Conservation (phyloP, 2,888 invertebrate genomes). For the Odontomyia ornata region DNA sequence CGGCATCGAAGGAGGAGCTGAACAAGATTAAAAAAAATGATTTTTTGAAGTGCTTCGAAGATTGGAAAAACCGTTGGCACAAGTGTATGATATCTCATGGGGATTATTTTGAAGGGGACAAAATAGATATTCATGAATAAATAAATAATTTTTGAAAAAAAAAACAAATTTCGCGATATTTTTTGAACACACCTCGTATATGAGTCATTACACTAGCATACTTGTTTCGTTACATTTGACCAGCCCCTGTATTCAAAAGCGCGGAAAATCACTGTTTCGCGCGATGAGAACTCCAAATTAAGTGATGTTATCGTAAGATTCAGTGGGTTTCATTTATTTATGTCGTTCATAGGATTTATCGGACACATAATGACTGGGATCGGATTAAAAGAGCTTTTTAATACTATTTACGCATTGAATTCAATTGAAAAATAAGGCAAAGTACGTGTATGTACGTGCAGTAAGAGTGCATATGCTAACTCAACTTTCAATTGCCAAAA, state of each 20-base stretch:
- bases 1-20: no score
- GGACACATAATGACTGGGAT: not conserved
- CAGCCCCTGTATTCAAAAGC: not conserved
- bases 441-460: not conserved
- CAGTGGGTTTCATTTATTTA: not conserved
- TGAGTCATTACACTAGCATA: not conserved
- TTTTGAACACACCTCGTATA: no score
- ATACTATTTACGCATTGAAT: not conserved
- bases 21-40: no score
- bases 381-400: not conserved
- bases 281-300: not conserved
- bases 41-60: no score
- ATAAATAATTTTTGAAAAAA: no score
- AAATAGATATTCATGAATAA: no score
- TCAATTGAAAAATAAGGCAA: not conserved
- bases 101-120: no score
- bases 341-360: not conserved
- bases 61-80: no score
- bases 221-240: not conserved
- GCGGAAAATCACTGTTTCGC: not conserved
- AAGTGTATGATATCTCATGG: no score
- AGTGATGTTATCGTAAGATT: not conserved
- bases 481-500: not conserved
- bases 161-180: no score
- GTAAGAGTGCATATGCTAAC: not conserved